Base-by-base conservation (phyloP, 2,888 invertebrate species). In the Xanthostigma xanthostigma region DNA sequence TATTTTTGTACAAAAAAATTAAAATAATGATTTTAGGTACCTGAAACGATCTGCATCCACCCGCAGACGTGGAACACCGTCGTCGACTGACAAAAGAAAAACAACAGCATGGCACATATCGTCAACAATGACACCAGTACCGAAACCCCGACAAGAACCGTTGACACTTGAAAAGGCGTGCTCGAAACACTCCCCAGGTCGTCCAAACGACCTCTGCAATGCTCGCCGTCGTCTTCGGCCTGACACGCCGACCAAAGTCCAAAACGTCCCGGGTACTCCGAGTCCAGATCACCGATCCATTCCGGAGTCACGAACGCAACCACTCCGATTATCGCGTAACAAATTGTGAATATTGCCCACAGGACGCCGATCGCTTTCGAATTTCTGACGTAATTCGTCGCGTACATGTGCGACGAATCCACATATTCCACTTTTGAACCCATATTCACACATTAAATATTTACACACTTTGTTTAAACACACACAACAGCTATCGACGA, bases 331-430 rank as follows among this genome's bases (percentile, higher is more conserved):
- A 97, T 93, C 54, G 92, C 91, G 67, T 92, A 95, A 70, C 95
- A 95, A 64, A 96, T 88, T 56, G 93, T 91, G 70, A 97, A 95
- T 63, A 97, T 89, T 53, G 89, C 95, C 97, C 97, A 97, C 57
- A 96, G 76, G 52, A 96, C 94, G 46, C 93, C 94, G 54, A 97
- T 91, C 45, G 95, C 95, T 72, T 89, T 90, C 56, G 89, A 89
- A 73, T 91, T 90, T 58, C 90, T 78, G 56, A 89, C 87, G 65
- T 91, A 91, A 70, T 87, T 89, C 52, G 90, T 87, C 54, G 89
- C 89, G 71, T 90, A 88, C 66, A 90, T 79, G 70, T 91, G 90
- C 57, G 87, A 83, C 58, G 88, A 86, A 68, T 91, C 90, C 60
- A 90, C 89, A 72, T 91, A 91, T 65, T 91, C 90, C 64, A 91